phyloP scores from a whole-genome alignment of 2,113 vertebrate genomes.

The Ornithorhynchus anatinus region DNA sequence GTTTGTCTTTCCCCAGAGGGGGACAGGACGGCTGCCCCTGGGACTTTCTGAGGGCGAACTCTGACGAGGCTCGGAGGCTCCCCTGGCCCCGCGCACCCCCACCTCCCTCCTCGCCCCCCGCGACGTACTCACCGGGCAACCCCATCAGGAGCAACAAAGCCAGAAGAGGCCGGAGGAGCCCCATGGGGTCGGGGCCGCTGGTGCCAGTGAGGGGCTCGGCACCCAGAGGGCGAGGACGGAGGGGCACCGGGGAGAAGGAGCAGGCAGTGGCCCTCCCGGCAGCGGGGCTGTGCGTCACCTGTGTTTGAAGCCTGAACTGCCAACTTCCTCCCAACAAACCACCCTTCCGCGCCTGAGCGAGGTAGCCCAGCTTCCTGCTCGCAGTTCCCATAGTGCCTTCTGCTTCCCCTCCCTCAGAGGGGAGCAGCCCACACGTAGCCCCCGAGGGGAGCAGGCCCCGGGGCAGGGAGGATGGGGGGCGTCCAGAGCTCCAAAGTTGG shows the following conservation, averaged over 20 bases:
- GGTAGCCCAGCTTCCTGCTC: slow-evolving; percentile 32
- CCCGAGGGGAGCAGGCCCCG: not conserved
- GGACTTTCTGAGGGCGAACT: not conserved
- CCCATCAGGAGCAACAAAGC: slow-evolving; percentile 35
- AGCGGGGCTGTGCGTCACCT: slow-evolving; percentile 58
- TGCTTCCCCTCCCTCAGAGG: too few relatives aligned
- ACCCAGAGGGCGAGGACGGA: not conserved
- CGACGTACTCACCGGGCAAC: slow-evolving; percentile 61
- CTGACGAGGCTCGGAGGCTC: fast-evolving
- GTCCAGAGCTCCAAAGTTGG: too few relatives aligned
- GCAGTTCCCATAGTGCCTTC: not conserved
- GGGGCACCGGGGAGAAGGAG: slow-evolving; percentile 16
- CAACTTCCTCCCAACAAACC: slow-evolving; percentile 43
- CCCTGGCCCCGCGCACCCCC: fast-evolving
- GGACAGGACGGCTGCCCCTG: not conserved
- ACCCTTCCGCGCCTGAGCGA: not conserved
- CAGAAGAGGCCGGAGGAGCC: not conserved
- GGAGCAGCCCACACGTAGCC: fast-evolving
- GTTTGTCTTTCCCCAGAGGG: too few relatives aligned
- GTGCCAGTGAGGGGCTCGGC: not conserved
- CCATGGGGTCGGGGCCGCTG: slow-evolving; percentile 46
- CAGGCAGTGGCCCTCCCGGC: not conserved
- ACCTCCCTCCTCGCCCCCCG: fast-evolving
- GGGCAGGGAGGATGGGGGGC: not conserved
- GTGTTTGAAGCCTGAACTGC: slow-evolving; percentile 57